Conservation (phyloP, 1,140 invertebrate species). For the Temnothorax curvispinosus region DNA sequence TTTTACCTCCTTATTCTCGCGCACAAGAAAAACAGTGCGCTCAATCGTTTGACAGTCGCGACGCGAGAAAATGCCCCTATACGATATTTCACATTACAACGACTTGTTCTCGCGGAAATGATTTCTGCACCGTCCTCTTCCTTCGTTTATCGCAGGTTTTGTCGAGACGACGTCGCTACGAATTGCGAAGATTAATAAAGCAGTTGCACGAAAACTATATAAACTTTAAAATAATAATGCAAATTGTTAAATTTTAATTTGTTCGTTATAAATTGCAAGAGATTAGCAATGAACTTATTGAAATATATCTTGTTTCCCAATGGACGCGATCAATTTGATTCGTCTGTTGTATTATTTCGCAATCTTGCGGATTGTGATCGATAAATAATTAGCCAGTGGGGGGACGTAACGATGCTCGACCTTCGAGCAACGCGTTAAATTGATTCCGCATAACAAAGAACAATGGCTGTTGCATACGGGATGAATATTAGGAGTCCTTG, state of each 20-base stretch:
- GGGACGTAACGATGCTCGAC: not conserved
- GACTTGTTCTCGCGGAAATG: constrained; percentile 6
- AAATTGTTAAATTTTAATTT: not conserved
- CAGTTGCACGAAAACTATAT: not conserved
- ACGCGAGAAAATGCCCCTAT: constrained; percentile 11
- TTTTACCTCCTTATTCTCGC: constrained; percentile 74
- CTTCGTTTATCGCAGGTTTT: constrained; percentile 5
- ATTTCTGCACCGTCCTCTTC: not conserved
- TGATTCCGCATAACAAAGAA: constrained; percentile 54
- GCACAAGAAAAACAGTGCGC: constrained; percentile 26
- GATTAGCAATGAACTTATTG: not conserved
- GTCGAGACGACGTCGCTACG: not conserved
- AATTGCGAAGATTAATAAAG: not conserved
- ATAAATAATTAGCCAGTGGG: constrained; percentile 38
- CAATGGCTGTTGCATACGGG: constrained; percentile 47
- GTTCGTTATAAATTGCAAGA: not conserved
- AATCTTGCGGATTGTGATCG: constrained; percentile 2
- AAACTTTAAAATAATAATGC: not conserved
- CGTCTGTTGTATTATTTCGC: not conserved
- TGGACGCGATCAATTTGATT: not conserved
- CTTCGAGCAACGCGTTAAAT: constrained; percentile 39
- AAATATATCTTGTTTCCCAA: not conserved
- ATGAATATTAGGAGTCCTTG: constrained; percentile 54
- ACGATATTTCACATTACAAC: constrained; percentile 50
- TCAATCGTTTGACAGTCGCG: constrained; percentile 35